Base-by-base conservation (phyloP, 1,140 invertebrate species). In the Trichonephila clavipes region DNA sequence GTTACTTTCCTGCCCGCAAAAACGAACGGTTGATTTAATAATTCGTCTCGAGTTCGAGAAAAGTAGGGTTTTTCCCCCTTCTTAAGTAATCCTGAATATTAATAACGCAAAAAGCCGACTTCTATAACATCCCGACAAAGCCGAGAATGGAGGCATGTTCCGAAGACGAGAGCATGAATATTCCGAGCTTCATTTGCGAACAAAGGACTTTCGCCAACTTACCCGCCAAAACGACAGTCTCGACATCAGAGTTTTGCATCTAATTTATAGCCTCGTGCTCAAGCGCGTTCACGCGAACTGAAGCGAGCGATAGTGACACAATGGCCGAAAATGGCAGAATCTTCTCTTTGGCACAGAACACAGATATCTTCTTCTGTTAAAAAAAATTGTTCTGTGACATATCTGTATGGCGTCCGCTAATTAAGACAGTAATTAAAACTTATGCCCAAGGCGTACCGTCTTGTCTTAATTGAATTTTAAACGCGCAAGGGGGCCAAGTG, bases 401-500 rank as follows among this genome's bases (percentile, higher is more conserved):
- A 92, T 86, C 61, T 62, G 16, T 40, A 12, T 24, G 34, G 81
- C 90, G 14, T 24, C 62, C 19, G 59, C 90, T 92, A 92, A 92
- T 92, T 92, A 92, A 92, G 90, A 86, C 44, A 24, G 90, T 92
- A 92, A 92, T 92, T 92, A 92, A 92, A 92, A 86, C 90, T 86
- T 86, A 85, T 92, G 90, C 90, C 90, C 82, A 66, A 86, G 82
- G 90, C 82, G 81, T 92, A 51, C 44, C 16, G 82, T 92, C 82
- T 72, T 86, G 62, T 82, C 90, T 83, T 92, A 92, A 92, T 92
- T 92, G 90, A 92, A 92, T 92, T 92, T 92, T 92, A 92, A 92
- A 92, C 90, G 90, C 64, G 82, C 59, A 34, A n/a, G 82, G 82
- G 88, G 82, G 34, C 34, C 82, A 66, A 92, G 90, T 92, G 90